Evolutionary conservation across 2,888 invertebrate species (phyloP).

Genomic region (Idaea aversata): DNA sequence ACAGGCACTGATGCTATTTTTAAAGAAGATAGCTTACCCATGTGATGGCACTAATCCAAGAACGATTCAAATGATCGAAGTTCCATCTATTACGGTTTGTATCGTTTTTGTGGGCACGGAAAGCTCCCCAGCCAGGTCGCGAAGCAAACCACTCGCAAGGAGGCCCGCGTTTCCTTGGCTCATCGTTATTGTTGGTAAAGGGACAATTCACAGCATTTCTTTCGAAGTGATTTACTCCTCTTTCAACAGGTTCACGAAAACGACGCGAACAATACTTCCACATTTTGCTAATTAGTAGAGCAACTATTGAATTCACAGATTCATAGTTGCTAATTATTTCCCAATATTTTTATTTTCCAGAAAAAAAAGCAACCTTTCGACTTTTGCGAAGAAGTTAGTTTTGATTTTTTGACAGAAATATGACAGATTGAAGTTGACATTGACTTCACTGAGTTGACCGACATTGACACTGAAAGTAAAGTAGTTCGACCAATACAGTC

Average conservation of each 20-base stretch:
- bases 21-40: slow-evolving; percentile 58
- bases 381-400: not conserved
- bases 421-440: not conserved
- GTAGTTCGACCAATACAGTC: not conserved
- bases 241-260: slow-evolving; percentile 72
- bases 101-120: slow-evolving; percentile 40
- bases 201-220: slow-evolving; percentile 57
- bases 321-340: not conserved
- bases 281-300: slow-evolving; percentile 48
- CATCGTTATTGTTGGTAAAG: slow-evolving; percentile 40
- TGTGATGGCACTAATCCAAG: slow-evolving; percentile 77
- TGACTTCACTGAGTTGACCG: not conserved
- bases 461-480: not conserved
- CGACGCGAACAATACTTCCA: slow-evolving; percentile 79
- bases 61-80: slow-evolving; percentile 63
- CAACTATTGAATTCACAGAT: slow-evolving; percentile 13
- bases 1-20: slow-evolving; percentile 18
- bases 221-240: slow-evolving; percentile 72
- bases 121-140: slow-evolving; percentile 49
- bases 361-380: slow-evolving; percentile 1
- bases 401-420: not conserved
- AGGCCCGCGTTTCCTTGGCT: slow-evolving; percentile 38
- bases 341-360: slow-evolving; percentile 1
- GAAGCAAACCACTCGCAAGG: slow-evolving; percentile 50
- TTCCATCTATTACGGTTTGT: slow-evolving; percentile 67